phyloP scores from a whole-genome alignment of 2,888 invertebrate species.

The Choristoneura rosaceana region DNA sequence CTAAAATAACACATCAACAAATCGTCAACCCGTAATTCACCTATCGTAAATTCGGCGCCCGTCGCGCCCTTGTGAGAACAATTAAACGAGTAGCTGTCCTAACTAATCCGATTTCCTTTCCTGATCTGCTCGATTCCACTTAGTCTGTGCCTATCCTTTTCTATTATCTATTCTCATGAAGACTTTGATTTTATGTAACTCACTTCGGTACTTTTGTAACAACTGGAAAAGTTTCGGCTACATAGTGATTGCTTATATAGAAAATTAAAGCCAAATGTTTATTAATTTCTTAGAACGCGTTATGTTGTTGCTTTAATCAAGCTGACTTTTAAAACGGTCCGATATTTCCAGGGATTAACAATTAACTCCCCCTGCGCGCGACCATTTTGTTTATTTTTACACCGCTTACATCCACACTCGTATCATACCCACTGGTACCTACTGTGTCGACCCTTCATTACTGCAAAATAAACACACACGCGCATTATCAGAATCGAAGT shows the following conservation, averaged over 20 bases:
- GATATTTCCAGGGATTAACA: slow-evolving; percentile 33
- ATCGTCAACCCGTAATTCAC: slow-evolving; percentile 23
- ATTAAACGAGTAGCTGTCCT: slow-evolving; percentile 36
- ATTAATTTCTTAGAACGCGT: slow-evolving; percentile 15
- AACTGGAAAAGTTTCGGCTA: not conserved
- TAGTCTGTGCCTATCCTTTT: slow-evolving; percentile 18
- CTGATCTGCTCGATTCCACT: slow-evolving; percentile 23
- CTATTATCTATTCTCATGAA: slow-evolving; percentile 2
- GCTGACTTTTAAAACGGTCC: slow-evolving; percentile 4
- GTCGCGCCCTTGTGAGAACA: slow-evolving; percentile 25
- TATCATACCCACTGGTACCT: not conserved
- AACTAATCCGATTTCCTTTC: slow-evolving; percentile 36
- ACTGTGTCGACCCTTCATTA: slow-evolving; percentile 18
- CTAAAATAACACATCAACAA: slow-evolving; percentile 31
- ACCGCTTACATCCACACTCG: slow-evolving; percentile 22
- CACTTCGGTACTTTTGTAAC: not conserved
- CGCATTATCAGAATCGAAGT: slow-evolving; percentile 48
- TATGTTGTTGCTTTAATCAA: not conserved
- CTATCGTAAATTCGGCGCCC: slow-evolving; percentile 25
- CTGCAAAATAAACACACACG: slow-evolving; percentile 39
- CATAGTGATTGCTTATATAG: not conserved
- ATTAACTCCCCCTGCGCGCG: slow-evolving; percentile 31
- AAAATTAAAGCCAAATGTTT: not conserved
- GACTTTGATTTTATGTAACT: not conserved
- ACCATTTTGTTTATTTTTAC: slow-evolving; percentile 35